Conservation (phyloP, 2,113 vertebrate genomes). For the Sphaerodactylus townsendi region DNA sequence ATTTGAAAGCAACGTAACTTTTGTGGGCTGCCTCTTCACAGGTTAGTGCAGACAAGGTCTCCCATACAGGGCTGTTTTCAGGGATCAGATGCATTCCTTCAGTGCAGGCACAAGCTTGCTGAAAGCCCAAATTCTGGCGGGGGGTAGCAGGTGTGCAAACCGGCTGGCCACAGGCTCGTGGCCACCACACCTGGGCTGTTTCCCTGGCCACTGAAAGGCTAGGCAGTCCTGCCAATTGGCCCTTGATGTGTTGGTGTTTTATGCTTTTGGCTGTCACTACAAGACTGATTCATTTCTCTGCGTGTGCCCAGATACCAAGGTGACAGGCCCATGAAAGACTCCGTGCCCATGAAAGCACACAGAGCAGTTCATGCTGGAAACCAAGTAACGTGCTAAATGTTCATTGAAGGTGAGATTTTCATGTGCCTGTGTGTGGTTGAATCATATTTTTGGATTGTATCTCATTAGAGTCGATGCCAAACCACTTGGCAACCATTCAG, state of each 20-base stretch:
- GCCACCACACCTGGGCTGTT: not conserved
- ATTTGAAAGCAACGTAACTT: too few relatives aligned
- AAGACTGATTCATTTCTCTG: not conserved
- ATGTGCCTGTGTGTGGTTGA: not conserved
- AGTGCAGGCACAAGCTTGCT: not conserved
- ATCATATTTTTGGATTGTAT: conserved; percentile 20
- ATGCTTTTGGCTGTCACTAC: not conserved
- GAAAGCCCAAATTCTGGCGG: not conserved
- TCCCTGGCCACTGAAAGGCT: not conserved
- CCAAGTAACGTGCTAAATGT: not conserved
- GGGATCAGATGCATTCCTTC: not conserved
- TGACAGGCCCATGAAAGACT: not conserved
- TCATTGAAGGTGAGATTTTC: not conserved
- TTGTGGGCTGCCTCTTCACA: too few relatives aligned
- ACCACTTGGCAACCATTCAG: conserved; percentile 23
- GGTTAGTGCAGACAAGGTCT: too few relatives aligned
- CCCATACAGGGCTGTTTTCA: too few relatives aligned
- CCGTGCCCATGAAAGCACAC: not conserved
- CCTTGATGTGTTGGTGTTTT: not conserved
- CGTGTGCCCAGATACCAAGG: not conserved
- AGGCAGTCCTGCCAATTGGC: not conserved
- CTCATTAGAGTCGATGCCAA: conserved; percentile 11
- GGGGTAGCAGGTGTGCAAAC: not conserved
- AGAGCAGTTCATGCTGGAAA: not conserved
- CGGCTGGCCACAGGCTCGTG: not conserved